phyloP scores from a whole-genome alignment of 2,113 vertebrate species.

The Sclerurus mexicanus region DNA sequence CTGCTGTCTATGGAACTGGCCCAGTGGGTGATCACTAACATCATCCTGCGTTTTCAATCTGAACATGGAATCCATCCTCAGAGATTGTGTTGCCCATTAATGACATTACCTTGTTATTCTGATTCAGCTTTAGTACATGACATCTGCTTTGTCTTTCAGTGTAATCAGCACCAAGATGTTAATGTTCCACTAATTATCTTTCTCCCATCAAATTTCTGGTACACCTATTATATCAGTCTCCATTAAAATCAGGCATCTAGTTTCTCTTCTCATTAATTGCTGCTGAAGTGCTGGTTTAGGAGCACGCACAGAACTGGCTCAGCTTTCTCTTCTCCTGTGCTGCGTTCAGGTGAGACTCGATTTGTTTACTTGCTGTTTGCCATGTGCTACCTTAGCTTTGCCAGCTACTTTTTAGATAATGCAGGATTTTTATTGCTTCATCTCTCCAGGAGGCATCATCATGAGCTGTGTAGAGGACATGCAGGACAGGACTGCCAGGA shows the following conservation, averaged over 20 bases:
- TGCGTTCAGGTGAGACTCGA: slow-evolving; percentile 2
- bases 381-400: background rate
- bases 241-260: slow-evolving; percentile 28
- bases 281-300: slow-evolving; percentile 7
- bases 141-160: slow-evolving; percentile 45
- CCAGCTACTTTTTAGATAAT: slow-evolving; percentile 15
- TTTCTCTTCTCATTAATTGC: slow-evolving; percentile 12
- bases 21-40: background rate
- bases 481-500: background rate
- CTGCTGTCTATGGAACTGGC: background rate
- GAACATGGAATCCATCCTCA: background rate
- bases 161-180: slow-evolving; percentile 25
- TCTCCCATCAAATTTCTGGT: slow-evolving; percentile 31
- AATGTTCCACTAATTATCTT: slow-evolving; percentile 45
- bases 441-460: background rate
- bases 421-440: background rate
- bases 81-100: slow-evolving; percentile 12
- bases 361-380: slow-evolving; percentile 24
- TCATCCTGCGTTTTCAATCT: background rate
- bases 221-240: slow-evolving; percentile 44
- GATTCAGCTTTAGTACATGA: slow-evolving; percentile 23
- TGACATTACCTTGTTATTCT: slow-evolving; percentile 32
- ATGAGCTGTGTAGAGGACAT: background rate
- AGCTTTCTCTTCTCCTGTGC: background rate
- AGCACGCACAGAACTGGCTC: background rate